Conservation (phyloP, 2,113 vertebrate species). For the Stigmatopora nigra region DNA sequence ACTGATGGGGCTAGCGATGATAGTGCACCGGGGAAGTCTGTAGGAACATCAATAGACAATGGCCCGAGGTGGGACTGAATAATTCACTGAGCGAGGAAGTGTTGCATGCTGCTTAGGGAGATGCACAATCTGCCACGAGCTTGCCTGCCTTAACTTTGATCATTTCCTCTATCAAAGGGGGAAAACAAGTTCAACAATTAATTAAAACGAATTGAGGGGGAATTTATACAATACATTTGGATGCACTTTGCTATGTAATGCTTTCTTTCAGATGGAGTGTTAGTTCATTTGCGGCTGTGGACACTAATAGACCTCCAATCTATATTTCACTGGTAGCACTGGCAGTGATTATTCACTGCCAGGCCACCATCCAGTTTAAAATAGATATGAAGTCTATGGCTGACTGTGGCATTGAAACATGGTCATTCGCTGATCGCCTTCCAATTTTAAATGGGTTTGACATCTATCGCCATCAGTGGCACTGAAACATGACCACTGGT, state of each 20-base stretch:
- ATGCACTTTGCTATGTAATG: constrained; percentile 10
- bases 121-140: constrained; percentile 30
- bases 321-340: no score
- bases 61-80: constrained; percentile 58
- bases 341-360: no score
- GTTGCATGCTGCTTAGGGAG: constrained; percentile 37
- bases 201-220: constrained; percentile 33
- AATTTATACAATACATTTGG: constrained; percentile 8
- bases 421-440: no score
- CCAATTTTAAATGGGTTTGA: no score
- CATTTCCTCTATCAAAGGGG: constrained; percentile 38
- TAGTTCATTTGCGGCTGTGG: no score
- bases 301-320: no score
- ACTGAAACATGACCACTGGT: no score
- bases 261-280: constrained; percentile 9
- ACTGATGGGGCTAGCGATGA: constrained; percentile 34
- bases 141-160: constrained; percentile 50
- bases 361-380: no score
- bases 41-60: constrained; percentile 58
- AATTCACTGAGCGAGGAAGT: constrained; percentile 50
- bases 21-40: constrained; percentile 42
- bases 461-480: no score
- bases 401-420: no score
- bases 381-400: no score
- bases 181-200: constrained; percentile 48